Evolutionary conservation across 2,888 invertebrate genomes (phyloP).

Genomic region (Atrina japonica): DNA sequence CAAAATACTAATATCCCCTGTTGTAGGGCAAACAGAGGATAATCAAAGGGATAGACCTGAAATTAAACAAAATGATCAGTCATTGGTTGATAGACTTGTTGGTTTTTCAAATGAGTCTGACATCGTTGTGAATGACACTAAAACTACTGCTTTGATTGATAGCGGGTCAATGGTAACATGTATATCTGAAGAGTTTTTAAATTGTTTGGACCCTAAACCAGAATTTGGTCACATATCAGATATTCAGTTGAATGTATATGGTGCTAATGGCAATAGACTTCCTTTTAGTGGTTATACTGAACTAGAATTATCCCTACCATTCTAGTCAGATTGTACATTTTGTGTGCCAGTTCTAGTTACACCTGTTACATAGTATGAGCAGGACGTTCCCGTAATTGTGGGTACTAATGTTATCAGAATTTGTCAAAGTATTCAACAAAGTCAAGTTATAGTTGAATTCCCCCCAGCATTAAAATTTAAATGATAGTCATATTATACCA

Average conservation of each 20-base stretch:
- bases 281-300: not conserved
- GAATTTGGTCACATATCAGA: not conserved
- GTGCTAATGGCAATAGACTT: not conserved
- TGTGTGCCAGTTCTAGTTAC: slow-evolving; percentile 6
- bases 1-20: not conserved
- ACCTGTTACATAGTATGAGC: slow-evolving; percentile 5
- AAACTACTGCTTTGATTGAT: slow-evolving; percentile 4
- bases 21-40: no score
- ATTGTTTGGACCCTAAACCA: not conserved
- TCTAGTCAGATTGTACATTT: not conserved
- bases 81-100: not conserved
- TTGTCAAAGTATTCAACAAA: not conserved
- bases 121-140: not conserved
- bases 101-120: slow-evolving; percentile 4
- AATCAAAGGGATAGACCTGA: not conserved
- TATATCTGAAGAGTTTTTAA: slow-evolving; percentile 10
- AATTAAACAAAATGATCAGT: not conserved
- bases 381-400: not conserved
- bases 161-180: not conserved
- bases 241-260: not conserved
- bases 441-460: not conserved
- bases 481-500: not conserved
- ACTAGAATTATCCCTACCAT: not conserved
- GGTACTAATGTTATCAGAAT: slow-evolving; percentile 7
- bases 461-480: not conserved